Evolutionary conservation across 2,888 invertebrate genomes (phyloP), one percentile per base, ranked within the genome.

Genomic region (Tholera decimalis): DNA sequence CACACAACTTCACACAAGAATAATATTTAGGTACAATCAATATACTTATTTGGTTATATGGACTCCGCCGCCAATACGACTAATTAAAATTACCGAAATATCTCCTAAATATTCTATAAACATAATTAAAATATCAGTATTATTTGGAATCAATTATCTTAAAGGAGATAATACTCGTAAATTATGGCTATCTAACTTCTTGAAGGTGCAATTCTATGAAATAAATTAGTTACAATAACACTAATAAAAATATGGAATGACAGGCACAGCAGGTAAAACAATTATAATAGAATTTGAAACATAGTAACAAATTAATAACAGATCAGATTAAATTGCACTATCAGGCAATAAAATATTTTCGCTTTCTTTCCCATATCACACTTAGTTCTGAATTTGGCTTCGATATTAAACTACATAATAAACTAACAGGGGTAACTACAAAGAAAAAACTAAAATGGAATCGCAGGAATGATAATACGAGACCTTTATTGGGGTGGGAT

Each of bases 311-410:
- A 89, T 88, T 85, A 87, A 89, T 88, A 84, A 87, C 85, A 90
- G 84, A 90, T 94, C 94, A 92, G 90, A 92, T 91, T 91, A 89
- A 88, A 89, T 90, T 90, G 86, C 88, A 89, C 91, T 89, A 86
- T 80, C 67, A 85, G 85, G 84, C 74, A 80, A 76, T 70, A 72
- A 77, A 61, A 86, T 83, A 83, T 91, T 89, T 91, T 90, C 90
- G 84, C 84, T 88, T 84, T 65, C 44, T 70, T 83, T 85, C 85
- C 76, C 72, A 84, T 91, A 93, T 93, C 93, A 94, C 94, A 93
- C 88, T 89, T 83, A 83, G 83, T 87, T 85, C 82, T 84, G 81
- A 92, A 91, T 94, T 94, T 94, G 94, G 94, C 93, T 91, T 91
- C 82, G 78, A 83, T 85, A 82, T 85, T 81, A 87, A 76, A 81